These are phyloP conservation scores for Campylorhamphus procurvoides DNA, from an alignment of 2,113 vertebrate species.

Conservation along the genomic window DNA sequence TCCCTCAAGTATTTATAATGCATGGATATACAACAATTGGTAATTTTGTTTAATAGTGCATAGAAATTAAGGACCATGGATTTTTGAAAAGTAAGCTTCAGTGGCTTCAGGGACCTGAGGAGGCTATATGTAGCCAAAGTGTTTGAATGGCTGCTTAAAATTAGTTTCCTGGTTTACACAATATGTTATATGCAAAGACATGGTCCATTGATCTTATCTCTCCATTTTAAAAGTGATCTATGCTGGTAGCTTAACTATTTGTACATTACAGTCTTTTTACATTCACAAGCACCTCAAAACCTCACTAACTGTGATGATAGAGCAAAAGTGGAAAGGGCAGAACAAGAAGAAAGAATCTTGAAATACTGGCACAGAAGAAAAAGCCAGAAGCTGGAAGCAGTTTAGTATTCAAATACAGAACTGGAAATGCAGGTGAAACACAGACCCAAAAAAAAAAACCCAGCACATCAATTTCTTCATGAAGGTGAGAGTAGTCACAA, in stretches of 20 bases:
- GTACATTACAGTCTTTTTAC: background rate
- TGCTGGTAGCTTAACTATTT: background rate
- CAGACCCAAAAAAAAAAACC: background rate
- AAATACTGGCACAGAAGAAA: background rate
- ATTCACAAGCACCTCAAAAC: background rate
- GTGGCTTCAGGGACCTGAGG: background rate
- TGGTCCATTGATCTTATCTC: background rate
- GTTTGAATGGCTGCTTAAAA: background rate
- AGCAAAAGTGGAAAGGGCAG: background rate
- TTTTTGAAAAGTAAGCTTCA: background rate
- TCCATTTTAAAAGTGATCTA: background rate
- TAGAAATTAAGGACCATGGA: conserved; percentile 29
- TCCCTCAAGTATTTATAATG: conserved; percentile 21
- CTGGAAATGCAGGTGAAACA: background rate
- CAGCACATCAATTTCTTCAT: background rate
- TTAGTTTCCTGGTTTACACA: background rate
- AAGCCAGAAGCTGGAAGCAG: background rate
- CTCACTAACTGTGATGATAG: background rate
- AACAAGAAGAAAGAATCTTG: background rate
- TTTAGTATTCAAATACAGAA: background rate
- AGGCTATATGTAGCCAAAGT: background rate
- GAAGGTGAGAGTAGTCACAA: background rate
- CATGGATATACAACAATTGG: background rate
- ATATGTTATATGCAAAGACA: background rate
- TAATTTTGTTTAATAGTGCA: conserved; percentile 24